Base-by-base conservation (phyloP, 1,140 invertebrate genomes). In the Drosophila parvula region DNA sequence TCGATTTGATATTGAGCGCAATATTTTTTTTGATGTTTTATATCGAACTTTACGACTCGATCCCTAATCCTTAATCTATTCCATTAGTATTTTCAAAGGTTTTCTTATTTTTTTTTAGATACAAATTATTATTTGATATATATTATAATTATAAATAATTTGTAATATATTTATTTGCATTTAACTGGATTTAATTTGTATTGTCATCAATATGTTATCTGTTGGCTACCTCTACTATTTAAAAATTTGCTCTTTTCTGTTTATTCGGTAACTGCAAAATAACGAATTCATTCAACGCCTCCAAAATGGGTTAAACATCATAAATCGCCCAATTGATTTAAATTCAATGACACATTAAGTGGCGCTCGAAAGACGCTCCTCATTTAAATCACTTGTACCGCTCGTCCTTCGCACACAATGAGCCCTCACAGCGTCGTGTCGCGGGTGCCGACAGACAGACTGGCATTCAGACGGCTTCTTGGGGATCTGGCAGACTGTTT, bases 301-400 rank as follows among this genome's bases (percentile, higher is more conserved):
- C 0, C 10, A 48, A 38, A 30, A 34, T 16, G 34, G 28, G 30
- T 58, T 8, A 58, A 58, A 16, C 10, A 50, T 34, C 51, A 48
- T 38, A 62, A 36, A 32, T 40, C 12, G 9, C 14, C n/a, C 43
- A 82, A 78, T 65, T 78, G 59, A 76, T 84, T 83, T 64, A 45
- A 79, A 78, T 78, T 89, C 81, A 89, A 89, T 89, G 80, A 57
- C 74, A 78, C 58, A 81, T 81, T 89, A 89, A 84, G 80, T 88
- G 83, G 83, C 84, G 83, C 84, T 89, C 75, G 55, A 88, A 71
- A 83, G 76, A 75, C 28, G 63, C 70, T 65, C 83, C 70, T 65
- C 83, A 84, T 88, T 88, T 89, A 89, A 89, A 88, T 88, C 83
- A 89, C 68, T 83, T 74, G 61, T 40, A 69, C 59, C 43, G 63